A percentile compares a stretch with the other conserved stretches of the same genome.
phyloP scores from a whole-genome alignment of 2,888 invertebrate species.

The Chloromyia formosa region DNA sequence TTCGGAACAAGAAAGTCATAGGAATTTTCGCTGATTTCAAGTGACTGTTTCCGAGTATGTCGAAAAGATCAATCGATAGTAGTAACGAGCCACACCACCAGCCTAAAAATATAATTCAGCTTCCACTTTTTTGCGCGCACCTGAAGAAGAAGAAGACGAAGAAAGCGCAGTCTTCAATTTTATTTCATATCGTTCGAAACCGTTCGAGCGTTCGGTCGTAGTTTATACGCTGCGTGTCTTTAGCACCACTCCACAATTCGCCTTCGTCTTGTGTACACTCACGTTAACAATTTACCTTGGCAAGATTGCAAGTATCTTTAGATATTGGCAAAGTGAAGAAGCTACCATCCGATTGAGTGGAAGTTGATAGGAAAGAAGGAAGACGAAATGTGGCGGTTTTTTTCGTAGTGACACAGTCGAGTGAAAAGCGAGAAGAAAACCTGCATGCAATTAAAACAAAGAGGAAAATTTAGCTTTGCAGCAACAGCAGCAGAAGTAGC shows the following conservation, averaged over 20 bases:
- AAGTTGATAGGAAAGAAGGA: conserved; percentile 25
- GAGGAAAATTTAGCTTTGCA: conserved; percentile 1
- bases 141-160: conserved; percentile 22
- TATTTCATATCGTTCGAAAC: conserved; percentile 44
- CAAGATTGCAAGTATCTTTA: not conserved
- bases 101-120: not conserved
- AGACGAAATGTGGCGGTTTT: conserved; percentile 17
- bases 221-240: conserved; percentile 10
- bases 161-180: conserved; percentile 39
- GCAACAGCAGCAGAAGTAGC: not conserved
- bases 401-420: conserved; percentile 22
- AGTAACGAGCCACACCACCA: conserved; percentile 16
- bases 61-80: too few relatives aligned
- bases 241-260: not conserved
- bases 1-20: too few relatives aligned
- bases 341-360: conserved; percentile 3
- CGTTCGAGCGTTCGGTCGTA: conserved; percentile 43
- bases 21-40: too few relatives aligned
- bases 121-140: conserved; percentile 23
- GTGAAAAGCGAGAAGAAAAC: conserved; percentile 31
- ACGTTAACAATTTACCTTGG: not conserved
- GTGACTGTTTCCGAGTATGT: too few relatives aligned
- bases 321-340: conserved; percentile 1
- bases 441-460: conserved; percentile 22
- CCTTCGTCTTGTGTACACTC: not conserved